Conservation (phyloP, 2,797 vertebrate species). For the Crocidura indochinensis region DNA sequence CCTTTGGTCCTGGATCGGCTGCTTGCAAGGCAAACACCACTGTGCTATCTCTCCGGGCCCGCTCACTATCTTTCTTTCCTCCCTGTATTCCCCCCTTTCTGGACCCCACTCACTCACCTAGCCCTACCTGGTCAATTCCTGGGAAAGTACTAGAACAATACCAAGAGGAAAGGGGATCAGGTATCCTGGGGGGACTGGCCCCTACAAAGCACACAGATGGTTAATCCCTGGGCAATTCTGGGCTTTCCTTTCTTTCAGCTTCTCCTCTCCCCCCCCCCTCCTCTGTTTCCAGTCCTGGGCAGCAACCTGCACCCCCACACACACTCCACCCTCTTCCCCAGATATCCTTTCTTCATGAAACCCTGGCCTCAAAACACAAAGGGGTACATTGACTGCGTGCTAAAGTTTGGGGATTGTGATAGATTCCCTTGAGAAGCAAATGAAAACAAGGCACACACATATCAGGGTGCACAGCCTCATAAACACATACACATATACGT, state of each 20-base stretch:
- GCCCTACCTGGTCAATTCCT: constrained; percentile 62
- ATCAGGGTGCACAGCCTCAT: neutral
- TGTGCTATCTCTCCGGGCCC: no score
- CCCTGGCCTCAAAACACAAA: neutral
- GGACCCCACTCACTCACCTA: neutral
- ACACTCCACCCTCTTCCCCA: neutral
- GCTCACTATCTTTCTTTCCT: neutral
- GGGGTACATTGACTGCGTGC: neutral
- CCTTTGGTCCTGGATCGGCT: no score
- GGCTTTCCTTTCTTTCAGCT: constrained; percentile 14
- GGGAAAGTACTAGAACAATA: constrained; percentile 81
- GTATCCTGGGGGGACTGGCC: constrained; percentile 63
- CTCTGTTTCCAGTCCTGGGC: constrained; percentile 31
- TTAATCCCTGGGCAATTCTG: constrained; percentile 76
- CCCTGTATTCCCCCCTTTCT: neutral
- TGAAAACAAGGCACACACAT: neutral
- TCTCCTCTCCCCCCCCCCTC: neutral
- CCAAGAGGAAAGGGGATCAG: constrained; percentile 68
- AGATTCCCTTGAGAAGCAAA: constrained; percentile 30
- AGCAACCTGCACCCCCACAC: neutral
- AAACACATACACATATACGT: no score
- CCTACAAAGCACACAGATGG: constrained; percentile 80
- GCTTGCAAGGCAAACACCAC: no score
- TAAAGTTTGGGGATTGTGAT: neutral
- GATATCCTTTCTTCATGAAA: neutral